phyloP scores from a whole-genome alignment of 2,113 vertebrate genomes.

The Dicaeum eximium region DNA sequence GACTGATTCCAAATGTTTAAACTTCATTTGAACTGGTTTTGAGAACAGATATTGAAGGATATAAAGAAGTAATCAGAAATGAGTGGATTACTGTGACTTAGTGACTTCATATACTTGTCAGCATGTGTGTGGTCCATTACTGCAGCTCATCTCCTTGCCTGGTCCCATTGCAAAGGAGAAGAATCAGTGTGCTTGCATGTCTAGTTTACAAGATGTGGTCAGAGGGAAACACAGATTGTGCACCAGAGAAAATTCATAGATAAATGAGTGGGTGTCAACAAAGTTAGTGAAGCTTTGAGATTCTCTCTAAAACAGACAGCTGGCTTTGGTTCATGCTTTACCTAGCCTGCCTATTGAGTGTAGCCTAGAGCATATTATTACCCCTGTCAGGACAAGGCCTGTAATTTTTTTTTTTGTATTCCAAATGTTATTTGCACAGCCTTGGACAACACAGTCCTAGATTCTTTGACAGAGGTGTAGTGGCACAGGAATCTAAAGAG shows the following conservation, averaged over 20 bases:
- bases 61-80: background rate
- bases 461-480: background rate
- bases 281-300: background rate
- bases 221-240: background rate
- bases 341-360: background rate
- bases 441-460: background rate
- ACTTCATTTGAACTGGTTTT: background rate
- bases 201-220: background rate
- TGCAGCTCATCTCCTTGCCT: background rate
- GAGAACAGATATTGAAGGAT: background rate
- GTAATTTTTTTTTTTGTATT: background rate
- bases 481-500: background rate
- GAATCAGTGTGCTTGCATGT: background rate
- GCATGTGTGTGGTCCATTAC: background rate
- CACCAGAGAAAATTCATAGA: background rate
- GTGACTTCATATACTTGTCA: background rate
- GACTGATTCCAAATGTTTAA: background rate
- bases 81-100: background rate
- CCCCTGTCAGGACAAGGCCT: background rate
- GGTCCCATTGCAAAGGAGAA: background rate
- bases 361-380: background rate
- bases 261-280: background rate
- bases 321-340: background rate
- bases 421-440: background rate
- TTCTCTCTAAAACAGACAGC: background rate